Evolutionary conservation across 2,797 vertebrate species (phyloP), one percentile per base, ranked within the genome.

Genomic region (Pseudotriccus pelzelni): DNA sequence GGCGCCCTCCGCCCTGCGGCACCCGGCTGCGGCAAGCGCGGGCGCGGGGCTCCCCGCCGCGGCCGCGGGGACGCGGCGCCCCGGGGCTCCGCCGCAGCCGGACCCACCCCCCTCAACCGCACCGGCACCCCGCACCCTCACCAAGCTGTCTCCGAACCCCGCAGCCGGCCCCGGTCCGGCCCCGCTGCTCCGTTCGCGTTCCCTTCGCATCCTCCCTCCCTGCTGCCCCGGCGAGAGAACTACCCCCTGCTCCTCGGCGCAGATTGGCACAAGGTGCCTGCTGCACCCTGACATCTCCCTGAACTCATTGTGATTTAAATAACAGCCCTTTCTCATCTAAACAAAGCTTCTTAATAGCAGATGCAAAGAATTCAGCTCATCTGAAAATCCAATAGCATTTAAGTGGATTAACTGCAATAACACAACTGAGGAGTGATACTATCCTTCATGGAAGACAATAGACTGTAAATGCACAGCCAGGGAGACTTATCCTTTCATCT

Each of bases 321-420:
- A 94, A 93, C 88, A 73, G 91, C 70, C 94, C 86, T 96, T 96
- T 92, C 94, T 95, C 90, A 63, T 81, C 90, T 59, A 81, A 91
- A 96, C 96, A 97, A 97, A 94, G 94, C 93, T n/a, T 72, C 89
- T 95, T 90, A 95, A 97, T 95, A 93, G 96, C 95, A 93, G 92
- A 91, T 95, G 94, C 95, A 94, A 96, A 91, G 96, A 95, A 96
- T 96, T 96, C 96, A 58, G 90, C 93, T 96, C 92, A 92, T 90
- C 95, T 93, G 94, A 95, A 97, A 97, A 96, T 96, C 97, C 96
- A 92, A 97, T 95, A 94, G 96, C 95, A 96, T 97, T 97, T 97
- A 97, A 97, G 96, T 97, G 97, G 97, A 97, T 97, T 98, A 97
- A 95, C 90, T 95, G 92, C 95, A 96, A 96, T 96, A 97, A 97